Conservation (phyloP, 2,888 invertebrate species). For the Neoitamus cyanurus region DNA sequence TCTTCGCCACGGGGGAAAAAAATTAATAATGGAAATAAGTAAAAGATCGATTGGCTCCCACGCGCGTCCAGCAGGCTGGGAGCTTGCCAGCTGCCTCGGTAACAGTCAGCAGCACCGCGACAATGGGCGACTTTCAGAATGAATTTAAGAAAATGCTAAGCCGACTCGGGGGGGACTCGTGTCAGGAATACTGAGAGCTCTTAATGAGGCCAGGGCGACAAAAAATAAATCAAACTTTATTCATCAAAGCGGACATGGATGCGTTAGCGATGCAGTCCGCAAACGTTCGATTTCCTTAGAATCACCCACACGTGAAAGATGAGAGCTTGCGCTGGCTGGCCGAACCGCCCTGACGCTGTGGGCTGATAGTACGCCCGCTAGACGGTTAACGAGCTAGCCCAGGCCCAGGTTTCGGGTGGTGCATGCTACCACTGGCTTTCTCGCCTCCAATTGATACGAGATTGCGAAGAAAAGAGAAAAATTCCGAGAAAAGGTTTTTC, state of each 20-base stretch:
- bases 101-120: not conserved
- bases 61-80: not conserved
- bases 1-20: not conserved
- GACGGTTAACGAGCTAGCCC: not conserved
- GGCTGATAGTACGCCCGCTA: not conserved
- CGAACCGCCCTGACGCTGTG: not conserved
- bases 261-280: conserved; percentile 38
- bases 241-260: conserved; percentile 42
- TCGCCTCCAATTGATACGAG: conserved; percentile 14
- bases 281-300: conserved; percentile 42
- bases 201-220: conserved; percentile 40
- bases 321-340: not conserved
- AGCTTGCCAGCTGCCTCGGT: not conserved
- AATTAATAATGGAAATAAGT: conserved; percentile 9
- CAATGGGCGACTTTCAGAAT: not conserved
- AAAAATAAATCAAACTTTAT: conserved; percentile 38
- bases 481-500: conserved; percentile 33
- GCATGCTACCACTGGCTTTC: not conserved
- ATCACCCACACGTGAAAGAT: conserved; percentile 45
- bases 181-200: conserved; percentile 26
- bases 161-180: not conserved
- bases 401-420: not conserved
- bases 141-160: not conserved
- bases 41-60: conserved; percentile 33
- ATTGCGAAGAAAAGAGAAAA: not conserved